phyloP scores from a whole-genome alignment of 2,888 invertebrate species.

The Scrobipalpa atriplicella region DNA sequence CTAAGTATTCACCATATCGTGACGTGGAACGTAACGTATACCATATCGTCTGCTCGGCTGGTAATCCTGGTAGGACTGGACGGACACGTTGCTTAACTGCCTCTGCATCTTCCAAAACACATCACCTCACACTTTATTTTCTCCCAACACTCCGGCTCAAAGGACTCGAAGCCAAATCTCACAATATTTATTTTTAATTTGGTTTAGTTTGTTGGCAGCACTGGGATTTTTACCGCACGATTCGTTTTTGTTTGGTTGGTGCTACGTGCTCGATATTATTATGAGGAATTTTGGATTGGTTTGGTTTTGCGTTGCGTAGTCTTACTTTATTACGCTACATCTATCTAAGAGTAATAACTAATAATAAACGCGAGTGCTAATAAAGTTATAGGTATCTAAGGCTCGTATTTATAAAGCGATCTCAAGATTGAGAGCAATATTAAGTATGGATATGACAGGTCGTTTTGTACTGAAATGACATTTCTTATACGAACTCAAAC shows the following conservation, averaged over 20 bases:
- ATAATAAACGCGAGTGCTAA: no score
- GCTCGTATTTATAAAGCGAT: no score
- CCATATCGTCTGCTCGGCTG: constrained; percentile 74
- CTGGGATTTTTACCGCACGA: not conserved
- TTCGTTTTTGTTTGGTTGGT: not conserved
- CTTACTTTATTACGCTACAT: no score
- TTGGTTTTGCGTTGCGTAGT: not conserved
- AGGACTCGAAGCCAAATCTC: not conserved
- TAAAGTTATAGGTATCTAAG: no score
- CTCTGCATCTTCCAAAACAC: constrained; percentile 57
- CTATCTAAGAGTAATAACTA: no score
- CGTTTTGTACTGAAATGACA: no score
- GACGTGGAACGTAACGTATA: no score
- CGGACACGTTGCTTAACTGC: constrained; percentile 76
- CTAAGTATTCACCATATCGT: no score
- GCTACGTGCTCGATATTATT: not conserved
- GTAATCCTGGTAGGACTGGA: constrained; percentile 75
- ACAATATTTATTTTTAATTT: not conserved
- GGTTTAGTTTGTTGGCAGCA: not conserved
- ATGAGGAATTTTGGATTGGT: not conserved
- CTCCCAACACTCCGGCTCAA: not conserved
- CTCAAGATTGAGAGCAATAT: no score
- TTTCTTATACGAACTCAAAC: no score
- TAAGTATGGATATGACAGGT: no score
- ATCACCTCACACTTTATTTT: not conserved